phyloP scores from a whole-genome alignment of 2,113 vertebrate genomes.

The Macrotus californicus region DNA sequence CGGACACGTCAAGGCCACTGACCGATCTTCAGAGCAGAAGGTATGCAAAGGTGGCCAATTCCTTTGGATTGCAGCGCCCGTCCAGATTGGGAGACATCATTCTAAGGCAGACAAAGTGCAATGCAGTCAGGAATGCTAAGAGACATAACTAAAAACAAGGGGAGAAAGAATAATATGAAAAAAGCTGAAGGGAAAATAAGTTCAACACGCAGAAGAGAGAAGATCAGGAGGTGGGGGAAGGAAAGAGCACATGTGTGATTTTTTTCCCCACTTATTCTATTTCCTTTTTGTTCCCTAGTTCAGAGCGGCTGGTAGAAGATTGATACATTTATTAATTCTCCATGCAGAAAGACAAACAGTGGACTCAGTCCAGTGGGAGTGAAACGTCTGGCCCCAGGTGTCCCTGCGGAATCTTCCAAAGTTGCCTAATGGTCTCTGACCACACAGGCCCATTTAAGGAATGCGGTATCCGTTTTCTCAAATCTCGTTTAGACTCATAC shows the following conservation, averaged over 20 bases:
- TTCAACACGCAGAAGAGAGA: not conserved
- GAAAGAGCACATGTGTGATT: constrained; percentile 66
- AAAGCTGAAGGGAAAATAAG: constrained; percentile 61
- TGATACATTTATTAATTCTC: constrained; percentile 83
- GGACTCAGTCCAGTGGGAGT: constrained; percentile 68
- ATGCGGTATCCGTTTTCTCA: constrained; percentile 72
- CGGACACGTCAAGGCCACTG: constrained; percentile 72
- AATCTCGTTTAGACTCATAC: constrained; percentile 76
- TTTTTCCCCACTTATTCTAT: constrained; percentile 65
- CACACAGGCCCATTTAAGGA: constrained; percentile 74
- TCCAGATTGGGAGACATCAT: constrained; percentile 71
- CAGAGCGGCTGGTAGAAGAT: constrained; percentile 76
- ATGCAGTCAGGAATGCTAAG: constrained; percentile 61
- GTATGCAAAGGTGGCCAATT: constrained; percentile 68
- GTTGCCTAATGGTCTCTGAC: constrained; percentile 76
- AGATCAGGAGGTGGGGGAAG: constrained; percentile 54
- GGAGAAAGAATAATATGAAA: constrained; percentile 71
- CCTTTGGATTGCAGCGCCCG: constrained; percentile 71
- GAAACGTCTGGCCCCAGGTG: constrained; percentile 76
- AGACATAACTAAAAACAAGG: constrained; percentile 69
- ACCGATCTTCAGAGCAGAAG: constrained; percentile 76
- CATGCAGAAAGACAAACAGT: constrained; percentile 81
- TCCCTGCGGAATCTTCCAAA: constrained; percentile 74
- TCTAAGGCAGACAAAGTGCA: constrained; percentile 69
- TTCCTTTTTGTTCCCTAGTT: constrained; percentile 73